A percentile compares a stretch with the other conserved stretches of the same genome.
phyloP scores from a whole-genome alignment of 2,113 vertebrate genomes.

The Parotia lawesii region DNA sequence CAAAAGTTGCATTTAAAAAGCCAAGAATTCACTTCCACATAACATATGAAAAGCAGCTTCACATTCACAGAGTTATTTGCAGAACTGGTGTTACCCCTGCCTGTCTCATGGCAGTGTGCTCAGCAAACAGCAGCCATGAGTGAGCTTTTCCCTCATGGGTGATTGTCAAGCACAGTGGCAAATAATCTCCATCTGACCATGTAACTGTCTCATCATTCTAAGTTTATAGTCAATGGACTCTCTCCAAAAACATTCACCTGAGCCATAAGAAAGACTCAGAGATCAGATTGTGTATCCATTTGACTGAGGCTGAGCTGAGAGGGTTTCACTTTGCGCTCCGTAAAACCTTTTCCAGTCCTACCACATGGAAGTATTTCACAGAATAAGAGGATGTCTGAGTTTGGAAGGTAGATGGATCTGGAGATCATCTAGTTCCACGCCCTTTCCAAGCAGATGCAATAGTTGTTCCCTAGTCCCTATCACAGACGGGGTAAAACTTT shows the following conservation, averaged over 20 bases:
- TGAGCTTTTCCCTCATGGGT: accelerated
- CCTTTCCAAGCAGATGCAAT: not conserved
- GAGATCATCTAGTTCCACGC: not conserved
- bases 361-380: not conserved
- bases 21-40: not conserved
- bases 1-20: not conserved
- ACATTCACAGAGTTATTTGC: not conserved
- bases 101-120: not conserved
- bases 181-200: not conserved
- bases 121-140: not conserved
- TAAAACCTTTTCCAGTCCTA: not conserved
- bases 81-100: not conserved
- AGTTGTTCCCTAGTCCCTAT: not conserved
- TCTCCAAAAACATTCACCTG: not conserved
- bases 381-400: not conserved
- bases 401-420: not conserved
- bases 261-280: not conserved
- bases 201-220: not conserved
- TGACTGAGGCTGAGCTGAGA: not conserved
- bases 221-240: not conserved
- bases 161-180: not conserved
- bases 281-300: not conserved
- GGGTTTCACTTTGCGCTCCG: not conserved
- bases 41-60: not conserved
- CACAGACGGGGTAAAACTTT: not conserved